Percentiles rank a stretch among this genome's conserved stretches.
phyloP scores from a whole-genome alignment of 2,797 vertebrate genomes.

The Martes flavigula region DNA sequence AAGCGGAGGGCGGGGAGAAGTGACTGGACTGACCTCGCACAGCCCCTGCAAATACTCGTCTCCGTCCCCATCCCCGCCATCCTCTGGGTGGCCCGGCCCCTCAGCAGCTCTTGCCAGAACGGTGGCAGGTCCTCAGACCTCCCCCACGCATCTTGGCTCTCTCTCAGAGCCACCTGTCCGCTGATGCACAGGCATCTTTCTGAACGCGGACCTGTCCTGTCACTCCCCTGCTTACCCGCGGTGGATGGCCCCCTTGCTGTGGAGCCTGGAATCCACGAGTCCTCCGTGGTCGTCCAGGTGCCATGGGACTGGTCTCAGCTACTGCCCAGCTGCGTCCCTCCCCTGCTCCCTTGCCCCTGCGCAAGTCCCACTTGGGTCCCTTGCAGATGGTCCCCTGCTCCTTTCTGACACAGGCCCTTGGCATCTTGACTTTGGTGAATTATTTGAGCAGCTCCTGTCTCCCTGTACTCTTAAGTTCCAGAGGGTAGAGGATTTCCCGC shows the following conservation, averaged over 20 bases:
- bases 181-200: neutral
- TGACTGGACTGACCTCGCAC: neutral
- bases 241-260: neutral
- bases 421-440: neutral
- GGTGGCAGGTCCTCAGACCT: neutral
- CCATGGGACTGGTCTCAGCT: neutral
- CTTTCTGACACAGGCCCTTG: neutral
- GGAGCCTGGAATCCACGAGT: neutral
- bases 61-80: neutral
- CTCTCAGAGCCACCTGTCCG: neutral
- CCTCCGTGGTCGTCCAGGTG: neutral
- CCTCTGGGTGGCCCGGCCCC: neutral
- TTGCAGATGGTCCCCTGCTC: neutral
- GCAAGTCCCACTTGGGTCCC: fast-evolving
- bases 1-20: neutral
- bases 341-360: neutral
- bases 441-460: neutral
- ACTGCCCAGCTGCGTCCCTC: neutral
- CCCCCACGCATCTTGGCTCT: fast-evolving
- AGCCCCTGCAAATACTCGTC: neutral
- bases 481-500: neutral
- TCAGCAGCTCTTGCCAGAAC: neutral
- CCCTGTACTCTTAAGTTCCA: neutral
- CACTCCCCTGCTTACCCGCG: too few species aligned
- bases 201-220: neutral